A percentile compares a stretch with the other conserved stretches of the same genome.
These are phyloP conservation scores for Darevskia mixta DNA, from an alignment of 2,797 vertebrate species.

Conservation along the genomic window DNA sequence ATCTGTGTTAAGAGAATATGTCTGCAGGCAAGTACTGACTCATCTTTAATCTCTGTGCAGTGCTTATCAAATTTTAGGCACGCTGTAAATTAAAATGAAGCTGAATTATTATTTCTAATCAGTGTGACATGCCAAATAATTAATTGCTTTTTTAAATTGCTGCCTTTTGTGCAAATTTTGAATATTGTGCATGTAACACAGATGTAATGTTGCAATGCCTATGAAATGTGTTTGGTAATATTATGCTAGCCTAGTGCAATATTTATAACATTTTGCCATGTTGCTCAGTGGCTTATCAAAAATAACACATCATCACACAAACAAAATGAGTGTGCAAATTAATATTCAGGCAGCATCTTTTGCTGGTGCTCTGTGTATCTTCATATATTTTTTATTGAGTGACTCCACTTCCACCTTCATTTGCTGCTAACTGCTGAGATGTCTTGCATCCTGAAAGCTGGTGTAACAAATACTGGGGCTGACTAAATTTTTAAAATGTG, in stretches of 20 bases:
- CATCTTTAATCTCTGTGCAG: background rate
- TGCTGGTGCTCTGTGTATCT: background rate
- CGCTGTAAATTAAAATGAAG: background rate
- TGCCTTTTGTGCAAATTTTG: background rate
- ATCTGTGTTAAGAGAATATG: no score
- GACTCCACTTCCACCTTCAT: background rate
- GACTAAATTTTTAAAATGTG: background rate
- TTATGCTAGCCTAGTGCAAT: background rate
- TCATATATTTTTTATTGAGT: background rate
- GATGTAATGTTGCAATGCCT: background rate
- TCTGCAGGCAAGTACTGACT: background rate
- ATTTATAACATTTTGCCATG: background rate
- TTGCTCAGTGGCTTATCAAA: background rate
- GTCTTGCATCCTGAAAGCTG: background rate
- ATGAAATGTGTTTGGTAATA: background rate
- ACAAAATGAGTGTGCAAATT: background rate
- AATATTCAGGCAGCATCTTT: background rate
- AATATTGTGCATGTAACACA: background rate
- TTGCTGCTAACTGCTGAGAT: background rate
- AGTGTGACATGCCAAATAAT: background rate
- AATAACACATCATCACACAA: background rate
- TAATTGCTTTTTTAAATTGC: background rate
- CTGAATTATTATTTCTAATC: background rate
- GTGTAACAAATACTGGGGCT: background rate
- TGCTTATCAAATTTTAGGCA: background rate